Percentiles rank a stretch among this genome's conserved stretches.
phyloP scores from a whole-genome alignment of 53 echinoderm and acorn worm species.

The Echinarachnius parma region DNA sequence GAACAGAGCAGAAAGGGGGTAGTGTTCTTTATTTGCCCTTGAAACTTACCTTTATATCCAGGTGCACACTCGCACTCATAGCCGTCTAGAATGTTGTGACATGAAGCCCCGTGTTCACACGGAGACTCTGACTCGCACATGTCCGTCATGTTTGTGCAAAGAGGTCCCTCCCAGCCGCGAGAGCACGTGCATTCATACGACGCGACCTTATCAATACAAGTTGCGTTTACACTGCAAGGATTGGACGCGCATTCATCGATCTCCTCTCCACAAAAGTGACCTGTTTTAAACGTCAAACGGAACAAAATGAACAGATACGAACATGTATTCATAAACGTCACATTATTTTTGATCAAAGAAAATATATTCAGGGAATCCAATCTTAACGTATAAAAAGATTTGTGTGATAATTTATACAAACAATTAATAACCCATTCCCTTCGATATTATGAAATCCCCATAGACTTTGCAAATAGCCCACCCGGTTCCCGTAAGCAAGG shows the following conservation, averaged over 20 bases:
- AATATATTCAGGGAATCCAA: no score
- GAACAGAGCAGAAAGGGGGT: no score
- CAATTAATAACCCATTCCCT: no score
- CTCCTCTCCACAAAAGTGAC: slow-evolving; percentile 12
- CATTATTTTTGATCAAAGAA: no score
- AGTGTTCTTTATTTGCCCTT: no score
- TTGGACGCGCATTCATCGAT: slow-evolving; percentile 23
- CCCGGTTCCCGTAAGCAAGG: no score
- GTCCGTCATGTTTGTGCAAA: slow-evolving; percentile 11
- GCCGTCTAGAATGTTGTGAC: neutral
- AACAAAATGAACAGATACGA: no score
- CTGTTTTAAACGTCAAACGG: neutral
- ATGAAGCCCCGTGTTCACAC: slow-evolving; percentile 27
- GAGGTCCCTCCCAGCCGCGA: slow-evolving; percentile 12
- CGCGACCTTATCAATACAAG: slow-evolving; percentile 25
- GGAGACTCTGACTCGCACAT: neutral
- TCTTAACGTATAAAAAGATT: no score
- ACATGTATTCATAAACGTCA: no score
- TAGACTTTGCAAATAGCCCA: no score
- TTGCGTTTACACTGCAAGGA: slow-evolving; percentile 16
- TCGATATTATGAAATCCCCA: no score
- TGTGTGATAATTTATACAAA: no score
- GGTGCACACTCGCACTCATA: slow-evolving; percentile 11
- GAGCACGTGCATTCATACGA: slow-evolving; percentile 11
- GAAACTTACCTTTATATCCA: slow-evolving; percentile 30